Base-by-base conservation (phyloP, 1,140 invertebrate genomes). In the Phymorhynchus buccinoides region DNA sequence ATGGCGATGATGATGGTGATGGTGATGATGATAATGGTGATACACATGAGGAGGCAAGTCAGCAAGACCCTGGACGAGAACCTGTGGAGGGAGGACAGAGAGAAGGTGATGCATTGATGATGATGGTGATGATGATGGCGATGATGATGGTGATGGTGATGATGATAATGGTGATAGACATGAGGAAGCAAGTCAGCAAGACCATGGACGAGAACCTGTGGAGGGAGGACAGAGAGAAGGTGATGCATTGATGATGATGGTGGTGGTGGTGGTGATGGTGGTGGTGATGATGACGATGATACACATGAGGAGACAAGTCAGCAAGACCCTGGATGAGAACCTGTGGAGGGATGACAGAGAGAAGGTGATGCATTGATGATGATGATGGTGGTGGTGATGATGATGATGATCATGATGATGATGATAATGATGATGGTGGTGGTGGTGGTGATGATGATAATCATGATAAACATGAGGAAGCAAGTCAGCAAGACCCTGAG, bases 301-400 rank as follows among this genome's bases (percentile, higher is more conserved):
- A n/a, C n/a, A n/a, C n/a, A n/a, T n/a, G n/a, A n/a, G n/a, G n/a
- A n/a, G n/a, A n/a, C 22, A 79, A 12, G 1, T 79, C 0, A 44
- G 0, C 27, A 41, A 32, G 4, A 3, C 77, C 4, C 7, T 32
- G 44, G 42, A 56, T 22, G 78, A 52, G 37, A 32, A n/a, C 22
- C 35, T 80, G 44, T 52, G 78, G 44, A 48, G 78, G 18, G 78
- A 16, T 0, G 44, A 56, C 44, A 80, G 6, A 3, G 78, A 56
- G 44, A 80, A 27, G 78, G 80, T 62, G 14, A 22, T 30, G 77
- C 4, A 35, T 0, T 6, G 52, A 6, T 83, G 66, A 27, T 71
- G 44, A 6, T 84, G 66, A 30, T 84, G 83, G 12, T 73, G 66
- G 16, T 75, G 71, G 39, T 52, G n/a, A 44, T 84, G 83, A 71